Percentiles rank a stretch among this genome's conserved stretches.
Evolutionary conservation across 2,888 invertebrate species (phyloP).

Genomic region (Carabus problematicus): DNA sequence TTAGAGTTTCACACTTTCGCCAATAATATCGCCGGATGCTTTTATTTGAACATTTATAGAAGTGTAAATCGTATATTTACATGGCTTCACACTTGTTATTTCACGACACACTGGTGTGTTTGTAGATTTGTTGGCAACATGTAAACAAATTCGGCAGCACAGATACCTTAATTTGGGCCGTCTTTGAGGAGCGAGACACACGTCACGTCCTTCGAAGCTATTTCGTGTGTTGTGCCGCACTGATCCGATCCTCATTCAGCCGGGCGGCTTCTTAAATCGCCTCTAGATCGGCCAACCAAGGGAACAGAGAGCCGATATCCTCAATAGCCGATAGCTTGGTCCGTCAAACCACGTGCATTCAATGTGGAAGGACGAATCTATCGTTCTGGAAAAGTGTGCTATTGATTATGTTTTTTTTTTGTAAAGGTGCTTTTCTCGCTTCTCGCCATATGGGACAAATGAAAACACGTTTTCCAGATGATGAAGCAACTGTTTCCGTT

Average conservation of each 20-base stretch:
- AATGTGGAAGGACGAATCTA: constrained; percentile 7
- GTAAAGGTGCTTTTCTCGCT: neutral
- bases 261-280: constrained; percentile 5
- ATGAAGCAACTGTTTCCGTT: neutral
- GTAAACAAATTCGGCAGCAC: no score
- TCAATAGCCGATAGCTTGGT: neutral
- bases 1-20: no score
- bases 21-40: no score
- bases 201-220: no score
- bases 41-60: no score
- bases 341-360: constrained; percentile 8
- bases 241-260: neutral
- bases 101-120: no score
- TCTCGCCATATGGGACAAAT: neutral
- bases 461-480: neutral
- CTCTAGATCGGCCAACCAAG: neutral
- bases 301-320: no score
- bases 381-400: neutral
- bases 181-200: neutral
- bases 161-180: neutral
- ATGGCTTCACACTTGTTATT: no score
- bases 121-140: no score
- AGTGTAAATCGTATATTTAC: no score
- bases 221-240: neutral
- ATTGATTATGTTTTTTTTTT: constrained; percentile 2